Percentiles rank a stretch among this genome's conserved stretches.
Conservation (phyloP, 2,797 vertebrate genomes). For the Rhinophrynus dorsalis region DNA sequence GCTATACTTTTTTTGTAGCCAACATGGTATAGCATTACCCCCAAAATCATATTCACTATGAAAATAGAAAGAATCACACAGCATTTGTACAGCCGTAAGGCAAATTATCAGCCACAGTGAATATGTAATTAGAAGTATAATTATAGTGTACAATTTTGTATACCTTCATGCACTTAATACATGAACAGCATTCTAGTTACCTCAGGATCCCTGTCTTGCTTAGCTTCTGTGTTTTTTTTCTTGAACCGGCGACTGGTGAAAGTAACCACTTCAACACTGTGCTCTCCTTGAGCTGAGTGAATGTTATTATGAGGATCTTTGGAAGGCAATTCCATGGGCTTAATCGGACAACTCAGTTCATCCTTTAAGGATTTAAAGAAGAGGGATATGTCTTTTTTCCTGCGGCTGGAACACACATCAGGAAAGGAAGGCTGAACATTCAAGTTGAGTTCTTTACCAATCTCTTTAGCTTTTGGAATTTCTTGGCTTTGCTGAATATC, state of each 20-base stretch:
- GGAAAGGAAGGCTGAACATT: neutral
- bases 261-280: constrained; percentile 70
- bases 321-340: neutral
- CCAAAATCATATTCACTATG: no score
- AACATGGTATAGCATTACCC: no score
- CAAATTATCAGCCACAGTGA: no score
- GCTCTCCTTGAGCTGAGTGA: neutral
- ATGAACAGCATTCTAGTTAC: constrained; percentile 49
- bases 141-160: no score
- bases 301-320: neutral
- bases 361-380: constrained; percentile 58
- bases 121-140: no score
- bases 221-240: constrained; percentile 48
- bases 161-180: no score
- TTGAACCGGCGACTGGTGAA: constrained; percentile 75
- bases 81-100: no score
- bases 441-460: no score
- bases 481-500: neutral
- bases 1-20: no score
- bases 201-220: constrained; percentile 33
- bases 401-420: neutral
- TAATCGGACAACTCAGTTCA: constrained; percentile 36
- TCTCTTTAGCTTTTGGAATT: neutral
- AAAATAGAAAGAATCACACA: no score
- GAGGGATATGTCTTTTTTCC: constrained; percentile 45